phyloP scores from a whole-genome alignment of 2,888 invertebrate genomes.

The Clusia tigrina region DNA sequence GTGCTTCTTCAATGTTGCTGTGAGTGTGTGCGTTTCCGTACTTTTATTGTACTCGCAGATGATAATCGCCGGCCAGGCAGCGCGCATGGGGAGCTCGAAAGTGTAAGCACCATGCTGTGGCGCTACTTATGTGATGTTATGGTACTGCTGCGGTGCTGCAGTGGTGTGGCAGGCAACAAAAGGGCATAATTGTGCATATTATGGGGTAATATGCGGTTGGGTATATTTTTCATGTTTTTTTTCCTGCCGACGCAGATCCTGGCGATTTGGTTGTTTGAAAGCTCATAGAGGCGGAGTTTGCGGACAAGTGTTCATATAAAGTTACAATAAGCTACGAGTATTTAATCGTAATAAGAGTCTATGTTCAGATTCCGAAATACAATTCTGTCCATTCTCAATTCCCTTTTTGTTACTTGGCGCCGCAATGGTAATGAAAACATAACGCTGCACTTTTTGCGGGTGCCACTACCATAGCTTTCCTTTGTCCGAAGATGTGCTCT shows the following conservation, averaged over 20 bases:
- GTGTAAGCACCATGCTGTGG: slow-evolving; percentile 54
- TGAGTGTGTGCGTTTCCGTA: neutral
- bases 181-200: slow-evolving; percentile 10
- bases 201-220: slow-evolving; percentile 7
- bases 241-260: neutral
- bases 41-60: neutral
- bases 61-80: neutral
- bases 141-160: neutral
- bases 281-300: no score
- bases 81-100: slow-evolving; percentile 7
- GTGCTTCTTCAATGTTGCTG: neutral
- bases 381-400: no score
- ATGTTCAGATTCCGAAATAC: no score
- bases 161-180: neutral
- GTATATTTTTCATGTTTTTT: neutral
- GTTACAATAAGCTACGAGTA: no score
- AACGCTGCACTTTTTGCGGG: no score
- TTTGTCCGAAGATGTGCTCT: no score
- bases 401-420: no score
- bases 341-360: no score
- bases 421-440: no score
- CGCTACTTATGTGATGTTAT: slow-evolving; percentile 47
- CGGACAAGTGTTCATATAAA: no score
- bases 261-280: no score
- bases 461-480: no score